Evolutionary conservation across 2,797 vertebrate genomes (phyloP).

Genomic region (Oceanodroma leucorhoa): DNA sequence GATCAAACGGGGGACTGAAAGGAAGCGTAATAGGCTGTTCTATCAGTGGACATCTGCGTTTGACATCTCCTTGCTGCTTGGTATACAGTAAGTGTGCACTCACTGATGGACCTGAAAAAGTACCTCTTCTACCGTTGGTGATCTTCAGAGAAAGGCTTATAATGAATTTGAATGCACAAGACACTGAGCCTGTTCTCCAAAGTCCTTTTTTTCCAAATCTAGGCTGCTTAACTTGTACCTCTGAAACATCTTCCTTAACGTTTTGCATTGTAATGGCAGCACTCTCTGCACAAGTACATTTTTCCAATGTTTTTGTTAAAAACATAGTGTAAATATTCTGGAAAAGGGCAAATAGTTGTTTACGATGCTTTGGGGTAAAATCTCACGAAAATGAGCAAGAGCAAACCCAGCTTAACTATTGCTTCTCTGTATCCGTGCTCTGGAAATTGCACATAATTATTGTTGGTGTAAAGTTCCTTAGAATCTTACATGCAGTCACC

Average conservation of each 20-base stretch:
- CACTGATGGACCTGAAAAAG: rapidly evolving
- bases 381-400: rapidly evolving
- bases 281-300: rapidly evolving
- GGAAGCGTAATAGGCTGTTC: rapidly evolving
- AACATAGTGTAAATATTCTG: rapidly evolving
- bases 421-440: rapidly evolving
- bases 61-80: rapidly evolving
- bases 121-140: rapidly evolving
- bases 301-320: neutral
- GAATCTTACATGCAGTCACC: rapidly evolving
- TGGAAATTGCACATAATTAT: rapidly evolving
- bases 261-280: neutral
- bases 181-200: neutral
- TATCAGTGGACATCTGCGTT: rapidly evolving
- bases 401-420: neutral
- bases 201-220: rapidly evolving
- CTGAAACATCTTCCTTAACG: rapidly evolving
- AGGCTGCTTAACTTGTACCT: neutral
- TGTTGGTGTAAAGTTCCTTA: neutral
- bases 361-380: neutral
- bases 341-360: neutral
- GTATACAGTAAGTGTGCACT: rapidly evolving
- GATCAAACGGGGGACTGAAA: rapidly evolving
- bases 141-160: rapidly evolving
- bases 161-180: rapidly evolving